Conservation (phyloP, 2,888 invertebrate genomes). For the Diadegma fenestrale region DNA sequence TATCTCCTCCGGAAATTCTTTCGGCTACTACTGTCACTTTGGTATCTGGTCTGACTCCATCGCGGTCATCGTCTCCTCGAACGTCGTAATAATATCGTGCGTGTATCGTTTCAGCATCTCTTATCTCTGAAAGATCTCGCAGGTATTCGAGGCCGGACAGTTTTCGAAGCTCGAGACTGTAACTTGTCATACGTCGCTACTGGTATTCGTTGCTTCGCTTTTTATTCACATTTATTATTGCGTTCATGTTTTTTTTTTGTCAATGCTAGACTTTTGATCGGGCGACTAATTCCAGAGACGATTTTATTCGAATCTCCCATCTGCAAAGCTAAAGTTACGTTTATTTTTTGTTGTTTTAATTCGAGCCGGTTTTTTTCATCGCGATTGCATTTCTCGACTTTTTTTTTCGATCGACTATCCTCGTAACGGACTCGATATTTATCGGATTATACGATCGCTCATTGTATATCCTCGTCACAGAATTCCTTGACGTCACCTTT, state of each 20-base stretch:
- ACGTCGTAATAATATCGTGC: conserved; percentile 34
- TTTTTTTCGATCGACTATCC: conserved; percentile 9
- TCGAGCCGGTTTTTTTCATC: conserved; percentile 38
- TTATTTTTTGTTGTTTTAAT: conserved; percentile 34
- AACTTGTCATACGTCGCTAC: conserved; percentile 54
- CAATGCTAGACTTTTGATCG: neutral
- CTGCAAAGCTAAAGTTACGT: neutral
- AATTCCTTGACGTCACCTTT: neutral
- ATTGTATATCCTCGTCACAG: conserved; percentile 36
- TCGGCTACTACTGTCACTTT: conserved; percentile 31
- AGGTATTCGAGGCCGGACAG: conserved; percentile 52
- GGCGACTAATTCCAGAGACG: conserved; percentile 48
- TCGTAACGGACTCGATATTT: conserved; percentile 49
- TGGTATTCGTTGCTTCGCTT: conserved; percentile 55
- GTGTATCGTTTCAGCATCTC: conserved; percentile 58
- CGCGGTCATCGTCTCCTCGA: conserved; percentile 26
- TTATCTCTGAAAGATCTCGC: conserved; percentile 58
- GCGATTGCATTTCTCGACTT: conserved; percentile 34
- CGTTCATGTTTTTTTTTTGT: neutral
- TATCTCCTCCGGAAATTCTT: conserved; percentile 46
- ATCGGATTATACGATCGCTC: conserved; percentile 50
- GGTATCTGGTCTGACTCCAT: conserved; percentile 26
- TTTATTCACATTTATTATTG: neutral
- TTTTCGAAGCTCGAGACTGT: conserved; percentile 39
- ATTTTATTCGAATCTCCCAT: conserved; percentile 53